These are phyloP conservation scores for Chaetodon trifasciatus DNA, from an alignment of 2,797 vertebrate species.

Conservation along the genomic window DNA sequence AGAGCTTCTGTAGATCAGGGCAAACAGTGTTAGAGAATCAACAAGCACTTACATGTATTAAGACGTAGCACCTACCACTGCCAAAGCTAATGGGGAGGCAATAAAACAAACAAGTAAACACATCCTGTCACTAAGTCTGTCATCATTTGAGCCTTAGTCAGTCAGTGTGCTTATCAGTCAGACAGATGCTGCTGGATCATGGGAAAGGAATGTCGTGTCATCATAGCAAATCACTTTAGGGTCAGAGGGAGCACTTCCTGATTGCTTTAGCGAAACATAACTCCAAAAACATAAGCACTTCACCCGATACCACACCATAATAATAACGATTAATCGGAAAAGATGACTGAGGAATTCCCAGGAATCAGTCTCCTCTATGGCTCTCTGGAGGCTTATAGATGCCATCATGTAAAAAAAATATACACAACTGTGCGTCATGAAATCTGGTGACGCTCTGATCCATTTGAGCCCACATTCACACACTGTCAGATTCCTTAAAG, in stretches of 20 bases:
- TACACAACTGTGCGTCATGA: slow-evolving; percentile 30
- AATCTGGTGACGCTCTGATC: slow-evolving; percentile 21
- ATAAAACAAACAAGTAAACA: not conserved
- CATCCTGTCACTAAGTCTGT: not conserved
- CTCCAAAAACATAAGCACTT: slow-evolving; percentile 9
- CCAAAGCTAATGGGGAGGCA: not conserved
- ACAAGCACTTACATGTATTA: not conserved
- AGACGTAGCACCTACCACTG: not conserved
- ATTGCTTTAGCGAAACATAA: slow-evolving; percentile 47
- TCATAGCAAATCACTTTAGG: slow-evolving; percentile 41
- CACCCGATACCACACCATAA: not conserved
- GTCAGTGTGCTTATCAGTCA: not conserved
- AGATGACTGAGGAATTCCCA: not conserved
- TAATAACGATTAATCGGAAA: not conserved
- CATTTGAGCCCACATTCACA: slow-evolving; percentile 16
- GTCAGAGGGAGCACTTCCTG: slow-evolving; percentile 67
- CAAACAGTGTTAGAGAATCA: too few relatives aligned
- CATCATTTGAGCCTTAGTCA: slow-evolving; percentile 23
- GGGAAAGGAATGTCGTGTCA: slow-evolving; percentile 68
- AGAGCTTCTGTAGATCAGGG: too few relatives aligned
- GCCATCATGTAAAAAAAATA: not conserved
- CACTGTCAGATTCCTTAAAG: slow-evolving; percentile 30
- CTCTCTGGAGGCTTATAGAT: not conserved
- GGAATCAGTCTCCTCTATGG: not conserved
- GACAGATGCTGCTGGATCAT: slow-evolving; percentile 54